phyloP scores from a whole-genome alignment of 2,797 vertebrate species.

The Urocyon cinereoargenteus region DNA sequence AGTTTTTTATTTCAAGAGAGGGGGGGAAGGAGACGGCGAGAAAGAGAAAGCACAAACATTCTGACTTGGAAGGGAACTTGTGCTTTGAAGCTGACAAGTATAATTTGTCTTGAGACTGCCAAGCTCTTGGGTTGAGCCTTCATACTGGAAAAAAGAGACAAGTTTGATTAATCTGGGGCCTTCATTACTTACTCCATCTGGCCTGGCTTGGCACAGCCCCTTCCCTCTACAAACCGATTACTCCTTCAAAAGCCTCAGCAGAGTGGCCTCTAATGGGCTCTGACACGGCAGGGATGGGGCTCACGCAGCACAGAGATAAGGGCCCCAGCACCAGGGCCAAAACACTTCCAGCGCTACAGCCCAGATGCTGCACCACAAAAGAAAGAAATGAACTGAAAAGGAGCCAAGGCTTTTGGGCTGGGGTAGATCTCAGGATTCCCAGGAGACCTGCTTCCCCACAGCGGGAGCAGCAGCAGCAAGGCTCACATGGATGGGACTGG shows the following conservation, averaged over 20 bases:
- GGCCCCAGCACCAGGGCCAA: slow-evolving; percentile 49
- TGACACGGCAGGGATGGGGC: slow-evolving; percentile 62
- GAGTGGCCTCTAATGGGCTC: slow-evolving; percentile 57
- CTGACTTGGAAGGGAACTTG: slow-evolving; percentile 41
- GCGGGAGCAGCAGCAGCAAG: not conserved
- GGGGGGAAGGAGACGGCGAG: not conserved
- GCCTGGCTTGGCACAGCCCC: slow-evolving; percentile 54
- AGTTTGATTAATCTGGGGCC: slow-evolving; percentile 75
- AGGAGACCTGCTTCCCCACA: slow-evolving; percentile 10
- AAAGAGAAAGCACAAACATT: slow-evolving; percentile 65
- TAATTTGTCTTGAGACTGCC: slow-evolving; percentile 81
- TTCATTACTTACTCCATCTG: slow-evolving; percentile 79
- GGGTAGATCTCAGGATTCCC: not conserved
- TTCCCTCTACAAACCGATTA: slow-evolving; percentile 53
- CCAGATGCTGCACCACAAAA: slow-evolving; percentile 52
- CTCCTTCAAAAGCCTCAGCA: slow-evolving; percentile 73
- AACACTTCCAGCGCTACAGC: not conserved
- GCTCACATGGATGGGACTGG: not conserved
- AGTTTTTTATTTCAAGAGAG: slow-evolving; percentile 44
- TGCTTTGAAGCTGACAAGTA: slow-evolving; percentile 81
- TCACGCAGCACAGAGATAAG: slow-evolving; percentile 57
- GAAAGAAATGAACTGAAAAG: slow-evolving; percentile 41
- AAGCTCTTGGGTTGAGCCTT: slow-evolving; percentile 73
- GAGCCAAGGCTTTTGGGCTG: slow-evolving; percentile 40
- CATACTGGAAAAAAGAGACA: slow-evolving; percentile 67